Conservation (phyloP, 2,113 vertebrate species). For the Tachuris rubrigastra region DNA sequence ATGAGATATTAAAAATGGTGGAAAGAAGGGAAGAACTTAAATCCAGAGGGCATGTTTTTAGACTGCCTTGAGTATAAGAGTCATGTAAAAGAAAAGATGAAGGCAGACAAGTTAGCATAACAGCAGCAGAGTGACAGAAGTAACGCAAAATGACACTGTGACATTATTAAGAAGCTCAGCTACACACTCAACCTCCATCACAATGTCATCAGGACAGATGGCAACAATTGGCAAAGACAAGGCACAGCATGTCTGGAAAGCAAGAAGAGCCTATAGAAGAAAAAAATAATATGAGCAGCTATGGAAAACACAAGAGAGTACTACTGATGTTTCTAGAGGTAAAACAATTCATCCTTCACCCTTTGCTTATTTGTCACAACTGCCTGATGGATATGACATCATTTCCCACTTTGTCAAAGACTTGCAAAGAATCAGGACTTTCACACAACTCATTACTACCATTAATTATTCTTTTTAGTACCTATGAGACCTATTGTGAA, state of each 20-base stretch:
- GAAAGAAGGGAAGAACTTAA: slow-evolving; percentile 19
- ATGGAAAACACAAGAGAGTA: slow-evolving; percentile 22
- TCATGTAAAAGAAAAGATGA: not conserved
- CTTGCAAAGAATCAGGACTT: not conserved
- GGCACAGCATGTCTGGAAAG: slow-evolving; percentile 57
- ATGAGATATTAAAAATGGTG: slow-evolving; percentile 23
- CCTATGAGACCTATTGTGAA: not conserved
- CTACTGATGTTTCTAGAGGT: slow-evolving; percentile 15
- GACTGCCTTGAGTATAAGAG: not conserved
- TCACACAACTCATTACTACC: not conserved
- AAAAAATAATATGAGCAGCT: slow-evolving; percentile 51
- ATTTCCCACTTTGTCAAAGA: not conserved
- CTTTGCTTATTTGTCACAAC: not conserved
- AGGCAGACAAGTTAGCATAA: slow-evolving; percentile 17
- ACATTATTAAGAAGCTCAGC: slow-evolving; percentile 67
- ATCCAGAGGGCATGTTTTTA: slow-evolving; percentile 3
- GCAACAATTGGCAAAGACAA: slow-evolving; percentile 67
- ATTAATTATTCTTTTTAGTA: not conserved
- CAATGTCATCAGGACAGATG: slow-evolving; percentile 70
- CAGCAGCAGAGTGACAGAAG: slow-evolving; percentile 60
- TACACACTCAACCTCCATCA: slow-evolving; percentile 58
- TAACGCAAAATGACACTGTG: slow-evolving; percentile 49
- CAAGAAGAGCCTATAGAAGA: slow-evolving; percentile 59
- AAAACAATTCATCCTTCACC: not conserved
- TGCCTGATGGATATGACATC: not conserved